These are phyloP conservation scores for Eupithecia centaureata DNA, from an alignment of 2,888 invertebrate genomes.

Conservation along the genomic window DNA sequence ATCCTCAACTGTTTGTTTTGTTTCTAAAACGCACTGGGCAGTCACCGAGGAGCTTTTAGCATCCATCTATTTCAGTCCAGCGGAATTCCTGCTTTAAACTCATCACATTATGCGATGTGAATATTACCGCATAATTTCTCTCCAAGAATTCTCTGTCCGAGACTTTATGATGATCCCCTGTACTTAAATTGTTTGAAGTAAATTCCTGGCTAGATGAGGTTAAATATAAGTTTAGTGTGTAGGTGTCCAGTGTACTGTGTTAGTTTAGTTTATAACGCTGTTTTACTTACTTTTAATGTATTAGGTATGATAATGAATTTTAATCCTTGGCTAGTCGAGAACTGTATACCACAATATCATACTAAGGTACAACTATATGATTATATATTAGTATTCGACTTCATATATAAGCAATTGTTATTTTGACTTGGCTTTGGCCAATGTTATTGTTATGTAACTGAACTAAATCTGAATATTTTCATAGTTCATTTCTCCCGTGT, in stretches of 20 bases:
- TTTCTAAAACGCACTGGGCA: conserved; percentile 24
- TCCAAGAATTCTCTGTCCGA: conserved; percentile 23
- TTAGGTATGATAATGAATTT: neutral
- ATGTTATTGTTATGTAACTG: no score
- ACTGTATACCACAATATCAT: no score
- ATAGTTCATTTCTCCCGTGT: no score
- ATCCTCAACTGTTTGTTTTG: conserved; percentile 18
- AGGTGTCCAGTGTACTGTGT: neutral
- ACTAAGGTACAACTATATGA: neutral
- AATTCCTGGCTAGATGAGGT: neutral
- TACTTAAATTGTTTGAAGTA: conserved; percentile 5
- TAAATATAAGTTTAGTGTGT: conserved; percentile 10
- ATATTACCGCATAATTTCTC: conserved; percentile 32
- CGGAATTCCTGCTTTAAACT: conserved; percentile 22
- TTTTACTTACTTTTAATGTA: neutral
- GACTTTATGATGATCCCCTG: conserved; percentile 8
- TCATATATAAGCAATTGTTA: no score
- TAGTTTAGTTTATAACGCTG: neutral
- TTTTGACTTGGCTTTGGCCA: no score
- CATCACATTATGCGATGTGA: conserved; percentile 24
- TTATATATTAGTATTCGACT: no score
- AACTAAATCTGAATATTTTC: no score
- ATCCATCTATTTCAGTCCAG: conserved; percentile 23
- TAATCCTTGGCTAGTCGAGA: neutral
- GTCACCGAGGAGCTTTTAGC: conserved; percentile 22